Evolutionary conservation across 2,888 invertebrate genomes (phyloP).

Genomic region (Crocallis elinguaria): DNA sequence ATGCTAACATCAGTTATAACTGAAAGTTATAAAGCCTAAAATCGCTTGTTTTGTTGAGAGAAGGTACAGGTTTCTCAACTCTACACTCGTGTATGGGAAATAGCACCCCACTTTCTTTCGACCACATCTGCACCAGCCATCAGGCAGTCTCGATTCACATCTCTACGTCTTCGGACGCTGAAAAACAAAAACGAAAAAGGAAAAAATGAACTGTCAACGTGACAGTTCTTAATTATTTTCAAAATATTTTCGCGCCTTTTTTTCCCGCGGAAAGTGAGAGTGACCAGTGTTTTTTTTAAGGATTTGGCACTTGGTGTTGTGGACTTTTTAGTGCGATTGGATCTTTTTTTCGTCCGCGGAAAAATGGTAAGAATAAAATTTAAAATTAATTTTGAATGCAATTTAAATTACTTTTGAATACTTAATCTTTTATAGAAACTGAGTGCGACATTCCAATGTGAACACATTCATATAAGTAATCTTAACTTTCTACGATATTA

Average conservation of each 20-base stretch:
- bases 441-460: too few relatives aligned
- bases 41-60: slow-evolving; percentile 12
- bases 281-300: slow-evolving; percentile 45
- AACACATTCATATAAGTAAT: too few relatives aligned
- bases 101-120: slow-evolving; percentile 64
- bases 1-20: slow-evolving; percentile 9
- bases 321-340: slow-evolving; percentile 45
- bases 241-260: slow-evolving; percentile 28
- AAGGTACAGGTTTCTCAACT: slow-evolving; percentile 27
- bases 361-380: slow-evolving; percentile 46
- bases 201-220: slow-evolving; percentile 46
- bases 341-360: slow-evolving; percentile 34
- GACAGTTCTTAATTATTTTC: slow-evolving; percentile 38
- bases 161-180: slow-evolving; percentile 42
- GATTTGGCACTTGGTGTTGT: slow-evolving; percentile 28
- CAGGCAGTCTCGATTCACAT: slow-evolving; percentile 43
- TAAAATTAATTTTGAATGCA: not conserved
- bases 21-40: not conserved
- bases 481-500: too few relatives aligned
- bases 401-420: too few relatives aligned
- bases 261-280: slow-evolving; percentile 44
- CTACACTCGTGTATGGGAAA: slow-evolving; percentile 53
- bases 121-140: slow-evolving; percentile 44
- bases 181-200: slow-evolving; percentile 35
- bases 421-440: too few relatives aligned